These are phyloP conservation scores for Lampris megalopsis DNA, from an alignment of 2,113 vertebrate species.

Conservation along the genomic window DNA sequence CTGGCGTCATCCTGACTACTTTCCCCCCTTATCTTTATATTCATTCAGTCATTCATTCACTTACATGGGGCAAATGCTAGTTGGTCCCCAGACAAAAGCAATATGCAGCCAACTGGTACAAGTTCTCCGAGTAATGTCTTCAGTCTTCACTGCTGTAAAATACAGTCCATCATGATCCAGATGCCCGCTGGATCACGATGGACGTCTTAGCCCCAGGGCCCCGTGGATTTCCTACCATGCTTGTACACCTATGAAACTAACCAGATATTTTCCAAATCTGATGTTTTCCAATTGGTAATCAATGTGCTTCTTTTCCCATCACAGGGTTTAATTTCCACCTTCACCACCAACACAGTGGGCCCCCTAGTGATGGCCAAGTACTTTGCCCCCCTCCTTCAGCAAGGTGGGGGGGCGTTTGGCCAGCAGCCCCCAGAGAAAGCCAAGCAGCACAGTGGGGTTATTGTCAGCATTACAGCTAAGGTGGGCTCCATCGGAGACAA, in stretches of 20 bases:
- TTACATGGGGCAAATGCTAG: no score
- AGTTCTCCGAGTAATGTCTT: no score
- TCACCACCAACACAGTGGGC: slow-evolving; percentile 74
- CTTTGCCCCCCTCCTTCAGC: slow-evolving; percentile 76
- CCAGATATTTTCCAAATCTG: no score
- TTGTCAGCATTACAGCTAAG: slow-evolving; percentile 79
- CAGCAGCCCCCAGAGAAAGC: slow-evolving; percentile 60
- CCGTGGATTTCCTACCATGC: no score
- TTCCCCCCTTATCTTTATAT: not conserved
- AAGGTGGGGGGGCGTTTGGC: slow-evolving; percentile 75
- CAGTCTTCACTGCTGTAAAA: no score
- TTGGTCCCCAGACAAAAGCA: no score
- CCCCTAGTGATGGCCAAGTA: slow-evolving; percentile 79
- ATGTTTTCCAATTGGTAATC: not conserved
- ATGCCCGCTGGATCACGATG: no score
- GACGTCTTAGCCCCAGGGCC: no score
- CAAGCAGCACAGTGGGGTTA: slow-evolving; percentile 71
- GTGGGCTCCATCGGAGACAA: slow-evolving; percentile 79
- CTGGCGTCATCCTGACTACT: not conserved
- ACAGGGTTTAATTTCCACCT: slow-evolving; percentile 68
- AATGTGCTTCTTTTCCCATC: not conserved
- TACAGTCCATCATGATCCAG: no score
- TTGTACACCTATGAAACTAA: no score
- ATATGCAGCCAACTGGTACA: no score
- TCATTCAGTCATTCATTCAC: not conserved